Evolutionary conservation across 92 coral and sea anemone species (phyloP), one percentile per base, ranked within the genome.

Genomic region (Epizoanthus rinbou): DNA sequence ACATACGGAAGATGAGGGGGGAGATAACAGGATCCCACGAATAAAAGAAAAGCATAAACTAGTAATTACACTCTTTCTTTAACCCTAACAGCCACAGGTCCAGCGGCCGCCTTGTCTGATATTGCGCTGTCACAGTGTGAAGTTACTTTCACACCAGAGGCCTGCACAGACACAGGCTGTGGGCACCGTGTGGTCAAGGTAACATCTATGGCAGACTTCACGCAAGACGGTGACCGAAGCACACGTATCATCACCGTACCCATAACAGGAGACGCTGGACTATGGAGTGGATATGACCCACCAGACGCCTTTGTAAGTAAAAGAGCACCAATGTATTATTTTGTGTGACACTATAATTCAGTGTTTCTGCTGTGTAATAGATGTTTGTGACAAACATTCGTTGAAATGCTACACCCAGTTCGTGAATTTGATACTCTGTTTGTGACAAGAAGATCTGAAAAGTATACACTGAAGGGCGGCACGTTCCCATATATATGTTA

Each of bases 101-200:
- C 82, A 58, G 56, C 87, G 18, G 65, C 86, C 19, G 78, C 87
- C 28, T 57, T 85, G 50, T 85, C 91, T 50, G 95, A 93, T 64
- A 79, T 95, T 76, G 89, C 95, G 8, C 85, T 95, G 19, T 93
- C 98, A 21, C 78, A 89, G 13, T 95, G 98, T 69, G 86, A 91
- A n/a, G 91, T 93, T 69, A 72, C 84, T 14, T 84, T 95, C 80
- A 87, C 81, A 35, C 87, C 98, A 7, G 68, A 88, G 59, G 72
- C 84, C 15, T 95, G 98, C 57, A 50, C 86, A 62, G 78, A 79
- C 45, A 66, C 85, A 53, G 88, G 86, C 89, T 91, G 94, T 72
- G 93, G 97, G 69, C 88, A 83, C 69, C 87, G 83, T 73, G 87
- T 86, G 85, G 85, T 93, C 14, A 74, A 89, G 78, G 45, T 93